Evolutionary conservation across 2,888 invertebrate genomes (phyloP), one percentile per base, ranked within the genome.

Genomic region (Orchesellides sinensis): DNA sequence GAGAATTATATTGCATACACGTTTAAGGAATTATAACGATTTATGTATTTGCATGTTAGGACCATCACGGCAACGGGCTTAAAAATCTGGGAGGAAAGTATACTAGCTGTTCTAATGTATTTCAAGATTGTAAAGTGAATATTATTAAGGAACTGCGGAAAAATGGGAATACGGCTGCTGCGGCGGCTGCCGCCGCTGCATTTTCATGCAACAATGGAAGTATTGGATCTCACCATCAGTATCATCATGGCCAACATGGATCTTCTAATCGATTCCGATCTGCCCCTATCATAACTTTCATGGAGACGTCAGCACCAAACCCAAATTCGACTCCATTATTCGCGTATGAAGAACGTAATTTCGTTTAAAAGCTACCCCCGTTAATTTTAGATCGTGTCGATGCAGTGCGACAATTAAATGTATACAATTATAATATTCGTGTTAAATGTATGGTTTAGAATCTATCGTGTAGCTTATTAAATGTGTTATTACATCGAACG

Each of bases 261-360:
- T 66, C 80, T 0, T 19, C 79, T 12, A 83, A 73, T 32, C 68
- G 90, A 61, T 92, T 92, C 86, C 91, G 92, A 89, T 93, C 93
- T 0, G 93, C 93, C 2, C 93, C 93, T 0, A 92, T 90, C n/a
- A 93, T 93, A 32, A 91, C 92, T 19, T 93, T 93, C 89, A 92
- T 92, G 88, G 92, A 89, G 35, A 83, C 82, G 0, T 78, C 82
- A 17, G 63, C 65, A 12, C 83, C 80, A 8, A 63, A 68, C 25
- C 74, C 66, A 12, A 68, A 32, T 12, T 69, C 69, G 6, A 29
- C 78, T 27, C 78, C 77, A 14, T 32, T 65, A 12, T 83, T 80
- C 40, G 61, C 79, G 27, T 70, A 72, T 45, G 85, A 85, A 54
- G 80, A 77, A 52, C 69, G 63, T 25, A 83, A 83, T 52, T 85